These are phyloP conservation scores for Aspidoscelis tigris DNA, from an alignment of 2,113 vertebrate genomes.

Conservation along the genomic window DNA sequence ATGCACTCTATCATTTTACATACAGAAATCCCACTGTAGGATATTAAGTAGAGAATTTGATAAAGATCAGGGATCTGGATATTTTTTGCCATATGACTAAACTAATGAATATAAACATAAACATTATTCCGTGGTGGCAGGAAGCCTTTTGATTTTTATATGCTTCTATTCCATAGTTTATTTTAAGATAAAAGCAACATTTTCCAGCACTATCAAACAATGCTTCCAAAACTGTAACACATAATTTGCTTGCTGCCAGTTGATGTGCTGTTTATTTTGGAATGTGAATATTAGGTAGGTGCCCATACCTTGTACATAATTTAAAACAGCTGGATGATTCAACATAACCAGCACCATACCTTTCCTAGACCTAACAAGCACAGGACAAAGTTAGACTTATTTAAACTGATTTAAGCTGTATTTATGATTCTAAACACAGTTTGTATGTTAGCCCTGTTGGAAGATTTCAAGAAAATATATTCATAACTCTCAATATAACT, in stretches of 20 bases:
- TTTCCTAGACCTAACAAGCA: neutral
- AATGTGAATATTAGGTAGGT: rapidly evolving
- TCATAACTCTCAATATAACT: neutral
- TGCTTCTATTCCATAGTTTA: constrained; percentile 10
- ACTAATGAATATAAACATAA: neutral
- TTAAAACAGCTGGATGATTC: constrained; percentile 14
- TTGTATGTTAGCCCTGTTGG: neutral
- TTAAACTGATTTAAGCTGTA: neutral
- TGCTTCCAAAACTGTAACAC: neutral
- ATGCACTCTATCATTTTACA: too few species aligned
- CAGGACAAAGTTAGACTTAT: neutral
- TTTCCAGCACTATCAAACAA: neutral
- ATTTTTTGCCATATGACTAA: neutral
- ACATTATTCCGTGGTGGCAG: constrained; percentile 5
- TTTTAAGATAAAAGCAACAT: neutral
- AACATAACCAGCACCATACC: neutral
- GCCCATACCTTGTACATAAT: neutral
- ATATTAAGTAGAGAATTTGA: too few species aligned
- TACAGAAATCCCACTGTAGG: too few species aligned
- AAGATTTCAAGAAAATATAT: neutral
- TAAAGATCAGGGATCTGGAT: too few species aligned
- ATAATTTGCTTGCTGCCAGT: neutral
- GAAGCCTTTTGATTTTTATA: neutral
- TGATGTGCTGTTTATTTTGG: constrained; percentile 1
- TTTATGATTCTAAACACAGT: neutral